Evolutionary conservation across 2,113 vertebrate species (phyloP), one percentile per base, ranked within the genome.

Genomic region (Prunella fulvescens): DNA sequence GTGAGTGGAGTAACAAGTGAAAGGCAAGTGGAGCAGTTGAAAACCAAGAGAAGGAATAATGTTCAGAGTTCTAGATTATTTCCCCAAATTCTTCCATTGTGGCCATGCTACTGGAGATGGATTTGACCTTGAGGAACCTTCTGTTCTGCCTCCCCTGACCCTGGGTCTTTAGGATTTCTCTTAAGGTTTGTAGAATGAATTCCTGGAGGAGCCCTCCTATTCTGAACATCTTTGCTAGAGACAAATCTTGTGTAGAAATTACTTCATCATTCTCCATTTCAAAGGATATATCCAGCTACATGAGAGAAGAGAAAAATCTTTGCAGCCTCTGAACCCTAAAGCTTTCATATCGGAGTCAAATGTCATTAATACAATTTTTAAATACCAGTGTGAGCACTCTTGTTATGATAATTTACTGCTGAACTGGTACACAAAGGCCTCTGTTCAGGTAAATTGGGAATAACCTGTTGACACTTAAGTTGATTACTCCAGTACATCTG

Each of bases 401-500:
- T 61, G 60, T 29, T 84, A 26, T 31, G 16, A 44, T 54, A 39
- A 86, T 89, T 96, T 96, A 94, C 50, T 69, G 50, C 86, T 93
- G 81, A 60, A 92, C 83, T 66, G 50, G 70, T 69, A 88, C 50
- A 64, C 61, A 51, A 82, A 69, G 47, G 35, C 62, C 31, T 51
- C 19, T 80, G 64, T 93, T 93, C 29, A 57, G 53, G 51, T 89
- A 95, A 88, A 71, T 28, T 86, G 42, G 81, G 66, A 74, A 61
- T 85, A 94, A 80, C 37, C 77, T 86, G 86, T 81, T 92, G 79
- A 96, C 91, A 96, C 73, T 44, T 85, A 53, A 64, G 70, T 73
- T 87, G 86, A 81, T 96, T 96, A 85, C 54, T 95, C 33, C 71
- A 83, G 50, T 65, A 66, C 48, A 14, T 62, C 56, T 93, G 94